Conservation (phyloP, 2,888 invertebrate species). For the Pardosa pseudoannulata region DNA sequence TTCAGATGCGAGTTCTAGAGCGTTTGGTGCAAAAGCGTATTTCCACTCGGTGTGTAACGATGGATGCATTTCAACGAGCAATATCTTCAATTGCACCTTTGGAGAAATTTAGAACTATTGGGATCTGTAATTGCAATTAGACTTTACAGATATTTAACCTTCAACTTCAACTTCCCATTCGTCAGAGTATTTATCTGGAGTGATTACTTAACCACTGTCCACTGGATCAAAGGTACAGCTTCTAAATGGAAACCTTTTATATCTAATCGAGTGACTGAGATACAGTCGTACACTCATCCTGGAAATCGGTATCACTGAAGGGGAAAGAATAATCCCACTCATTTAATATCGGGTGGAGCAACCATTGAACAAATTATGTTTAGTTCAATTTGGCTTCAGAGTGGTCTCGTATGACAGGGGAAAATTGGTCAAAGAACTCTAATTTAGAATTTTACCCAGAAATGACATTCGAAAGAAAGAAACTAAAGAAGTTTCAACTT, state of each 20-base stretch:
- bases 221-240: neutral
- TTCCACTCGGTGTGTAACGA: neutral
- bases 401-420: neutral
- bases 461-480: neutral
- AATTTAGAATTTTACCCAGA: neutral
- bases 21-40: neutral
- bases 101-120: neutral
- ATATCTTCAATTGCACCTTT: neutral
- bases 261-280: neutral
- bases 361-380: neutral
- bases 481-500: neutral
- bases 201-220: neutral
- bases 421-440: neutral
- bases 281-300: neutral
- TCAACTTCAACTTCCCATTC: neutral
- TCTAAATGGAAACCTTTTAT: neutral
- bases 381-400: neutral
- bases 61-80: neutral
- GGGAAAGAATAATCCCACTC: neutral
- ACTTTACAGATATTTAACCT: neutral
- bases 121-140: neutral
- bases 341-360: neutral
- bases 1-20: neutral
- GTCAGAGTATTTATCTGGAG: neutral
- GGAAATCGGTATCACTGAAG: neutral